phyloP scores from a whole-genome alignment of 2,888 invertebrate species.

The Diplolepis rosae region DNA sequence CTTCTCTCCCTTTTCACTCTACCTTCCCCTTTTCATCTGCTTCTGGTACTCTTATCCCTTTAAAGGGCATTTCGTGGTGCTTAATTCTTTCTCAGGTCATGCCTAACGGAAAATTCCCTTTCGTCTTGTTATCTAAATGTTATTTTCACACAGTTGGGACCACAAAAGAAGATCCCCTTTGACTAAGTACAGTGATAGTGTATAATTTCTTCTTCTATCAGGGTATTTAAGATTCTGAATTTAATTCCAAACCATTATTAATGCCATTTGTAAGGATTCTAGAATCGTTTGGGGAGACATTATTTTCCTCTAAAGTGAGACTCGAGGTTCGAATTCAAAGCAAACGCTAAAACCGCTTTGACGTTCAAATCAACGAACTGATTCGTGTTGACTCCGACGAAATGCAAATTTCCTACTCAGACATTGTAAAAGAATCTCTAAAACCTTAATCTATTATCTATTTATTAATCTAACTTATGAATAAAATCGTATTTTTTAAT shows the following conservation, averaged over 20 bases:
- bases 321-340: neutral
- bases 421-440: no score
- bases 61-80: constrained; percentile 34
- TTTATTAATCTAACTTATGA: no score
- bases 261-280: neutral
- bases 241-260: neutral
- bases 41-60: neutral
- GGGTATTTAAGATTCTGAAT: constrained; percentile 13
- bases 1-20: neutral
- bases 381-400: neutral
- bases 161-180: constrained; percentile 38
- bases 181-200: constrained; percentile 31
- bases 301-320: neutral
- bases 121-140: constrained; percentile 30
- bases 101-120: constrained; percentile 32
- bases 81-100: constrained; percentile 33
- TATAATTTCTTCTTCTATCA: constrained; percentile 36
- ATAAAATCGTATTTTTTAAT: no score
- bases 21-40: neutral
- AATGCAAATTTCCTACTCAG: no score
- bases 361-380: neutral
- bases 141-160: constrained; percentile 36
- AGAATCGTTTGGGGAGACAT: no score
- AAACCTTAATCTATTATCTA: no score
- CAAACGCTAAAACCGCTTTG: neutral